Evolutionary conservation across 2,113 vertebrate genomes (phyloP), one percentile per base, ranked within the genome.

Genomic region (Corvus cornix): DNA sequence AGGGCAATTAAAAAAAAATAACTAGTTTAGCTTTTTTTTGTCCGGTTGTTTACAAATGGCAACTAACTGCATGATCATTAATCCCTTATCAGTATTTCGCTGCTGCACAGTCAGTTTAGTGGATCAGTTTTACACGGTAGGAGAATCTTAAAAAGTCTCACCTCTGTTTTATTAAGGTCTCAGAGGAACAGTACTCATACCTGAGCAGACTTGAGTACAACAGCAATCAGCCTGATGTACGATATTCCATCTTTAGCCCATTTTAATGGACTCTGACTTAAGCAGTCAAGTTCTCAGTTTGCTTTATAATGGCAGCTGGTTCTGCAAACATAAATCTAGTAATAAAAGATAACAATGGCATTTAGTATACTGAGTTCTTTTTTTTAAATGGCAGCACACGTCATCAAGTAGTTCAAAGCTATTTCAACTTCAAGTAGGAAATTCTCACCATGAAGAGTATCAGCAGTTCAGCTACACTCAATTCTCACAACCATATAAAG

Each of bases 341-440:
- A 84, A 91, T 55, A 68, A 89, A 93, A 95, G 22, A 60, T 64
- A 96, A 92, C 68, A 67, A 82, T 67, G 52, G 60, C 52, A 92
- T 74, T 92, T 52, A 84, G 64, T 49, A 76, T 63, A 52, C 16
- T 74, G 43, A 7, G 1, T 17, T 51, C 2, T 28, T 16, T n/a
- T 52, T 87, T 74, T 68, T 2, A 9, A 94, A 62, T 41, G 52
- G 62, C 37, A 49, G 37, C 7, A 44, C 39, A 84, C 52, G 26
- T 67, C 56, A 72, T 68, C 60, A 75, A 76, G 74, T 16, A 78
- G 26, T 76, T 93, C 66, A 91, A 92, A 93, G 41, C 44, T 64
- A 68, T 62, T 92, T 95, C 60, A 84, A 30, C 49, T 68, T 72
- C 49, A 79, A 66, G 87, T n/a, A 60, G 77, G 44, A 82, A 87